phyloP scores from a whole-genome alignment of 2,113 vertebrate genomes.

The Anguilla japonica region DNA sequence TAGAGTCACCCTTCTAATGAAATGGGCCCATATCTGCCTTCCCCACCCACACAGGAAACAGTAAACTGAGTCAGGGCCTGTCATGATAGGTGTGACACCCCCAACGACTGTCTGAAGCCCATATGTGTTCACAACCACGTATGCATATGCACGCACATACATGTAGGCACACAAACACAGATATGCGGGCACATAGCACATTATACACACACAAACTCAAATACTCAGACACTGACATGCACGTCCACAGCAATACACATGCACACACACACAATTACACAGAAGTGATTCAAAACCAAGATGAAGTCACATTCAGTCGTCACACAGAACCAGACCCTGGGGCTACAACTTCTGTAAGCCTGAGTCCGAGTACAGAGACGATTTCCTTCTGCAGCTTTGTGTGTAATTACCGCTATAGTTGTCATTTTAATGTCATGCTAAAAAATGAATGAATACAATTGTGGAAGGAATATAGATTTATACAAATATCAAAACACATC shows the following conservation, averaged over 20 bases:
- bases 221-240: background rate
- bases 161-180: background rate
- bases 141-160: background rate
- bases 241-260: conserved; percentile 19
- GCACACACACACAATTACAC: background rate
- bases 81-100: background rate
- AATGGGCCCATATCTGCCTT: background rate
- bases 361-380: background rate
- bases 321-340: background rate
- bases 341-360: background rate
- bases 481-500: background rate
- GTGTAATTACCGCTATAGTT: background rate
- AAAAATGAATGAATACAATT: background rate
- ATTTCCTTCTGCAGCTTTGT: background rate
- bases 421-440: background rate
- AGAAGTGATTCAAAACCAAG: background rate
- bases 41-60: background rate
- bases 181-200: background rate
- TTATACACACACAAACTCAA: background rate
- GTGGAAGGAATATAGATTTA: background rate
- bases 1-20: background rate
- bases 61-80: conserved; percentile 4
- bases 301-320: conserved; percentile 4
- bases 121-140: background rate
- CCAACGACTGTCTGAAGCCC: background rate